Evolutionary conservation across 2,888 invertebrate species (phyloP).

Genomic region (Teleiodes luculella): DNA sequence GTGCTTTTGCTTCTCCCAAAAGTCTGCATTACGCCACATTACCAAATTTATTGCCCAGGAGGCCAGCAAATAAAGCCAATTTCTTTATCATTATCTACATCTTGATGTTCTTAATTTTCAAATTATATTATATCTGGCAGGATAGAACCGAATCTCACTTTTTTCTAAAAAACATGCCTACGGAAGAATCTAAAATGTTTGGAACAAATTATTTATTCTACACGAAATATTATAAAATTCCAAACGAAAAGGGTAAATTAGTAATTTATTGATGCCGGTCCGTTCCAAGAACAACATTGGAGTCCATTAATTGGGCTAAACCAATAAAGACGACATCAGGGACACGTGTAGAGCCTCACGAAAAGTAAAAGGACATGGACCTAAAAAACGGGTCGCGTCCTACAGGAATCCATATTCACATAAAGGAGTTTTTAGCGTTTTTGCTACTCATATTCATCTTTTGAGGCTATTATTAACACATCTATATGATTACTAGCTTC

Average conservation of each 20-base stretch:
- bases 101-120: no score
- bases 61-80: no score
- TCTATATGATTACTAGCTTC: no score
- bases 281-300: constrained; percentile 63
- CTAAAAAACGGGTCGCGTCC: neutral
- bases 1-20: no score
- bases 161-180: neutral
- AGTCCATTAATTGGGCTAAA: constrained; percentile 71
- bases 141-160: no score
- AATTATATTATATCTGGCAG: no score
- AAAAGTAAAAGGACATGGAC: constrained; percentile 38
- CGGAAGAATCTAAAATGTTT: no score
- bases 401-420: neutral
- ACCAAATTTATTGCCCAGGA: no score
- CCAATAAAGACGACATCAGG: constrained; percentile 73
- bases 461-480: neutral
- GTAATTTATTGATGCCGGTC: constrained; percentile 54
- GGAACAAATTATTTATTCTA: constrained; percentile 8
- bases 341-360: constrained; percentile 62
- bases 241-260: constrained; percentile 50
- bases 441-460: neutral
- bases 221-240: constrained; percentile 30
- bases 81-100: no score
- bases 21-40: no score
- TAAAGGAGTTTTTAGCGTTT: neutral